Base-by-base conservation (phyloP, 2,797 vertebrate species). In the Onychomys arenicola region DNA sequence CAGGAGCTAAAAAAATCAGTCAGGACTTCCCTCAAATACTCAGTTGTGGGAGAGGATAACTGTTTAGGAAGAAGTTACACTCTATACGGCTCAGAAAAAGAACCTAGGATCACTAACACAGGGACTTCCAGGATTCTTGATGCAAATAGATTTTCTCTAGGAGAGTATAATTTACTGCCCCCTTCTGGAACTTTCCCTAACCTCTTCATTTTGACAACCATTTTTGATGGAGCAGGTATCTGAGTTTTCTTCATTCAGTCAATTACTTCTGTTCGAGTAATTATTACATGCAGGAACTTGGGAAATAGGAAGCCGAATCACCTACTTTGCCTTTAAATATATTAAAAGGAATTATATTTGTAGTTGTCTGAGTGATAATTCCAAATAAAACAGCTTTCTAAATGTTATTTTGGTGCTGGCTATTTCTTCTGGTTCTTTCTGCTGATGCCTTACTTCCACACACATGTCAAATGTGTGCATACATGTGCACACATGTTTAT, bases 341-440 rank as follows among this genome's bases (percentile, higher is more conserved):
- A 69, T 40, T 59, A 67, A n/a, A 93, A 81, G 52, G 29, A 95
- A 34, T 61, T 61, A 19, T 67, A 67, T 76, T 86, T 89, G 69
- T 93, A 71, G 78, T 57, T 95, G 32, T 8, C 43, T 89, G 61
- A 83, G 1, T 37, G 16, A 65, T 43, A 76, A 95, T 69, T 80
- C 86, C 63, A 71, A 94, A 83, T 82, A 67, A 91, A 34, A 59
- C 23, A 96, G 29, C 40, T 92, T 95, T 95, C 19, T 37, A 87
- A 71, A 85, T 27, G 34, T 81, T 23, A 55, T 86, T 77, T 81
- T 87, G 17, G 23, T 57, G 5, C n/a, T 23, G 34, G 1, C 13
- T 89, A 9, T 82, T 85, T 82, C 34, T 84, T 69, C 21, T 82
- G 34, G 16, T 67, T 90, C 40, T 96, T 93, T 88, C 43, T 73